Base-by-base conservation (phyloP, 2,113 vertebrate species). In the Cnemophilus loriae region DNA sequence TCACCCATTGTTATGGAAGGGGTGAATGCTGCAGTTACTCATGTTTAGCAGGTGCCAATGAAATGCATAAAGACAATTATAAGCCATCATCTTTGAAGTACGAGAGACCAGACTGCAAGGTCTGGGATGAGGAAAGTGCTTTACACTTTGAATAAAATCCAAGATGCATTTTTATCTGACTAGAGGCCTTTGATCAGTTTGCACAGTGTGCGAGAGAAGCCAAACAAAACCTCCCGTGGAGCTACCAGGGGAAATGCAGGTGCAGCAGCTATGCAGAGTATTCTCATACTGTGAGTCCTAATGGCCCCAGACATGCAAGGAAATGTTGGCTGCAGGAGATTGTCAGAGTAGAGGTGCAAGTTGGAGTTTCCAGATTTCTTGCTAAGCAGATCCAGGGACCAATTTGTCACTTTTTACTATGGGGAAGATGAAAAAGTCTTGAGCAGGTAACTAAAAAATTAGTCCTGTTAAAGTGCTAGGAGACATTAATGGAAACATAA, bases 1-100 rank as follows among this genome's bases (percentile, higher is more conserved):
- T 91, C 83, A 92, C 64, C 56, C 68, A 60, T 88, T 90, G 63
- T 74, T 90, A 88, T 39, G 76, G 88, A 93, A 89, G 52, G 88
- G 87, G 64, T 0, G 27, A 90, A 67, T 2, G 10, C 75, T 88
- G 88, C 87, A 91, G 88, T 96, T 95, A 86, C 47, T 96, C 95
- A 70, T 93, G 75, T 95, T 96, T 92, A 96, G 94, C 85, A 93
- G 88, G 93, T 97, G 93, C 90, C 95, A 96, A 39, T 78, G 79
- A 97, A 96, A 93, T 84, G 96, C 76, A 69, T 67, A 47, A 78
- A 86, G 92, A 93, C 88, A 84, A 93, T 91, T 90, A 46, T 80
- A 94, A 95, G 79, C 80, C 92, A 78, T 86, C 79, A 94, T 94
- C 93, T 97, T 96, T 96, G 92, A 96, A 92, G 93, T 94, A 77